These are phyloP conservation scores for Ctenicera cuprea DNA, from an alignment of 2,888 invertebrate species.

Conservation along the genomic window DNA sequence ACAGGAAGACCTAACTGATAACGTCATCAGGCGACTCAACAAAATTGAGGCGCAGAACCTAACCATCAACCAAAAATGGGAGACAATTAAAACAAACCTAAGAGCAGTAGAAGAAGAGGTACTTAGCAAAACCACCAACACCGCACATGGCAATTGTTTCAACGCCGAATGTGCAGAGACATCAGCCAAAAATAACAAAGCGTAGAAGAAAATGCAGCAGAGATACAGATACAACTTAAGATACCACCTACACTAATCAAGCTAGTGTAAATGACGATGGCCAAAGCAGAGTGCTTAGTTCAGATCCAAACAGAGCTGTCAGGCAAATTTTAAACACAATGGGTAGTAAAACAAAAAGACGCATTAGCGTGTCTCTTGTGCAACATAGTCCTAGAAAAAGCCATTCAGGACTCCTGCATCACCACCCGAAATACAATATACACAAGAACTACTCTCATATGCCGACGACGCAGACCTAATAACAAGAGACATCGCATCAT, in stretches of 20 bases:
- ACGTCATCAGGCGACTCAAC: neutral
- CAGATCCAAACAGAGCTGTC: neutral
- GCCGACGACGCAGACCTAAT: too few relatives aligned
- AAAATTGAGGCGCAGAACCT: neutral
- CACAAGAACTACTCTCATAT: neutral
- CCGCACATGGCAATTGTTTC: neutral
- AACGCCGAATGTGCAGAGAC: conserved; percentile 2
- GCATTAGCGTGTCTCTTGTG: neutral
- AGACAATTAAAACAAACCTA: too few relatives aligned
- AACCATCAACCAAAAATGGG: too few relatives aligned
- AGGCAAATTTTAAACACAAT: neutral
- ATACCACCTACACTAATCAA: too few relatives aligned
- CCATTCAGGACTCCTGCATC: neutral
- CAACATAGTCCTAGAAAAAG: neutral
- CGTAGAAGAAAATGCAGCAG: too few relatives aligned
- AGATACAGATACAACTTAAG: neutral
- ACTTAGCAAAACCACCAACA: neutral
- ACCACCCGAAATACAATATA: neutral
- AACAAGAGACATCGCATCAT: neutral
- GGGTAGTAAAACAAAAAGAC: neutral
- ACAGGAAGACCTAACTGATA: neutral
- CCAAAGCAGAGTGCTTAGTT: neutral
- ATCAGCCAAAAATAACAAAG: neutral
- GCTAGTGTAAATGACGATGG: neutral
- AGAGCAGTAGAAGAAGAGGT: neutral